A percentile compares a stretch with the other conserved stretches of the same genome.
phyloP scores from a whole-genome alignment of 2,888 invertebrate species.

The Pomacea canaliculata region DNA sequence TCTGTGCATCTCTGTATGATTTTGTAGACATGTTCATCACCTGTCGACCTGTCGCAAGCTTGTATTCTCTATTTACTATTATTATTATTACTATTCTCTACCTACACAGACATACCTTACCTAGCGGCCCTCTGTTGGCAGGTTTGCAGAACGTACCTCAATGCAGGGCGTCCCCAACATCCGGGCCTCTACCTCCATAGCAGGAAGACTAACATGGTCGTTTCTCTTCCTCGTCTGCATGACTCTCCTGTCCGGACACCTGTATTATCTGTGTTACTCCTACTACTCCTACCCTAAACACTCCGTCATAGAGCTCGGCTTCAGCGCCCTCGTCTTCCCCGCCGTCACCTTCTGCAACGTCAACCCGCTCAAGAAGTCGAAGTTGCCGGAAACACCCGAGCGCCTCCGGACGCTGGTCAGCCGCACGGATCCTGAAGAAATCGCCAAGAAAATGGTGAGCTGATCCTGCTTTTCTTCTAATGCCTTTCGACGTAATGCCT shows the following conservation, averaged over 20 bases:
- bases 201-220: slow-evolving; percentile 43
- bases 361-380: slow-evolving; percentile 29
- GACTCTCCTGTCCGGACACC: slow-evolving; percentile 40
- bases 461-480: not conserved
- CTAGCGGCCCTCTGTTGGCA: not conserved
- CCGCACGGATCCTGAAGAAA: slow-evolving; percentile 6
- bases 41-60: no score
- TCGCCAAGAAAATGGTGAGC: slow-evolving; percentile 20
- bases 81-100: no score
- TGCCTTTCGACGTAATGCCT: no score
- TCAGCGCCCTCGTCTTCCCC: slow-evolving; percentile 32
- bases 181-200: slow-evolving; percentile 37
- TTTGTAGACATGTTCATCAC: no score
- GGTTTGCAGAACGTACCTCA: slow-evolving; percentile 47
- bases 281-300: slow-evolving; percentile 40
- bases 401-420: slow-evolving; percentile 15
- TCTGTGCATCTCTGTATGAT: no score
- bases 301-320: slow-evolving; percentile 33
- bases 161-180: slow-evolving; percentile 53
- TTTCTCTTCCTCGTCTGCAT: slow-evolving; percentile 37
- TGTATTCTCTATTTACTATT: no score
- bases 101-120: no score
- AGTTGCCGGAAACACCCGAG: slow-evolving; percentile 1
- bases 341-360: slow-evolving; percentile 37
- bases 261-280: slow-evolving; percentile 39